Percentiles rank a stretch among this genome's conserved stretches.
These are phyloP conservation scores for Orchesella cincta DNA, from an alignment of 1,140 invertebrate species.

Conservation along the genomic window DNA sequence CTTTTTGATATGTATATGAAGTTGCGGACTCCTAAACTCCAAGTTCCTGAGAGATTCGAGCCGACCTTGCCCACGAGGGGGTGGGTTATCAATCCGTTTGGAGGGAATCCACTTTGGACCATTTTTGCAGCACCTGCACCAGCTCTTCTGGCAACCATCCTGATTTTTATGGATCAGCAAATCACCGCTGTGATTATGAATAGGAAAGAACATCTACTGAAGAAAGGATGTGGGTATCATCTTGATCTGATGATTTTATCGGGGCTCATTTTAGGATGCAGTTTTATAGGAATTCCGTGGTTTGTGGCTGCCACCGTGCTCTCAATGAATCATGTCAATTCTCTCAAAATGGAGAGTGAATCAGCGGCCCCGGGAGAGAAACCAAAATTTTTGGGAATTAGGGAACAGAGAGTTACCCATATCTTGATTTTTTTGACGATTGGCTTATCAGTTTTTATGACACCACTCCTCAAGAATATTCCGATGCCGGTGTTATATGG, in stretches of 20 bases:
- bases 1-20: conserved; percentile 53
- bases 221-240: conserved; percentile 60
- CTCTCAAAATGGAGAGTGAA: conserved; percentile 54
- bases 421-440: conserved; percentile 56
- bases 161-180: conserved; percentile 59
- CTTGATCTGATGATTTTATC: conserved; percentile 57
- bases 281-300: conserved; percentile 58
- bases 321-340: conserved; percentile 55
- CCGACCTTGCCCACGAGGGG: conserved; percentile 47
- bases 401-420: conserved; percentile 57
- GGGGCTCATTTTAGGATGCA: conserved; percentile 55
- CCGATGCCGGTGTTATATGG: conserved; percentile 67
- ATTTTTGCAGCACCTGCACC: conserved; percentile 50
- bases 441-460: conserved; percentile 56
- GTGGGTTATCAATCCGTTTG: conserved; percentile 55
- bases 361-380: conserved; percentile 56
- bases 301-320: conserved; percentile 59
- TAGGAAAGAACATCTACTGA: conserved; percentile 58
- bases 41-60: conserved; percentile 54
- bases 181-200: conserved; percentile 59
- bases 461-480: conserved; percentile 53
- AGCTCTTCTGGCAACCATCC: conserved; percentile 55
- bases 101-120: conserved; percentile 53
- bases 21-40: conserved; percentile 58
- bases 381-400: conserved; percentile 56